Conservation (phyloP, 2,797 vertebrate species). For the Onychomys arenicola region DNA sequence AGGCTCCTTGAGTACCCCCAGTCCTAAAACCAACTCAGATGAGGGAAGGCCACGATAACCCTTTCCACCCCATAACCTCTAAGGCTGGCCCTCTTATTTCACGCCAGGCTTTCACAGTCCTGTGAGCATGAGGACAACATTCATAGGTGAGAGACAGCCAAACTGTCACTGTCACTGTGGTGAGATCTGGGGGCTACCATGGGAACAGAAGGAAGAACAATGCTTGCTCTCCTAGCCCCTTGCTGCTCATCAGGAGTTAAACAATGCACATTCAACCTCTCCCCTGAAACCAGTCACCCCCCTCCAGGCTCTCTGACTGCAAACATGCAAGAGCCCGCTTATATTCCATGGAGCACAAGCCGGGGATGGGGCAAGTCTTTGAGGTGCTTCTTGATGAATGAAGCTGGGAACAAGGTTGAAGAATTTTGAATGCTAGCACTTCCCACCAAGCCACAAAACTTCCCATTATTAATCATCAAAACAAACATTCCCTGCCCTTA, state of each 20-base stretch:
- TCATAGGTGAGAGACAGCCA: conserved; percentile 34
- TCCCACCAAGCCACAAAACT: conserved; percentile 85
- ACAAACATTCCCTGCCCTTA: conserved; percentile 86
- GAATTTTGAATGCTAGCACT: conserved; percentile 81
- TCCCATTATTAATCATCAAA: conserved; percentile 87
- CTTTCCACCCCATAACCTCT: background rate
- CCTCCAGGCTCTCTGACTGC: background rate
- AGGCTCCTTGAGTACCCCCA: background rate
- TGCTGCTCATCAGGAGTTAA: conserved; percentile 52
- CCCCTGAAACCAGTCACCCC: conserved; percentile 58
- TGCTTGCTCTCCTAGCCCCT: conserved; percentile 48
- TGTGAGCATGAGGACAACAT: background rate
- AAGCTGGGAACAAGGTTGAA: conserved; percentile 69
- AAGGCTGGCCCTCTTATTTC: conserved; percentile 31
- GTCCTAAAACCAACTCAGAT: background rate
- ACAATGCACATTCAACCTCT: background rate
- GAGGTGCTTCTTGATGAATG: conserved; percentile 77
- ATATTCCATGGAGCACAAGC: conserved; percentile 63
- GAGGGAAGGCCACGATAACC: background rate
- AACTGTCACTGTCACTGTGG: conserved; percentile 21
- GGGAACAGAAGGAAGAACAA: conserved; percentile 43
- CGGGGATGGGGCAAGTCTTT: conserved; percentile 56
- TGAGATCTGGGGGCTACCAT: background rate
- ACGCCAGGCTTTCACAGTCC: background rate
- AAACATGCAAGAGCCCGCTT: conserved; percentile 44